phyloP scores from a whole-genome alignment of 2,888 invertebrate genomes.

The Caenorhabditis wallacei region DNA sequence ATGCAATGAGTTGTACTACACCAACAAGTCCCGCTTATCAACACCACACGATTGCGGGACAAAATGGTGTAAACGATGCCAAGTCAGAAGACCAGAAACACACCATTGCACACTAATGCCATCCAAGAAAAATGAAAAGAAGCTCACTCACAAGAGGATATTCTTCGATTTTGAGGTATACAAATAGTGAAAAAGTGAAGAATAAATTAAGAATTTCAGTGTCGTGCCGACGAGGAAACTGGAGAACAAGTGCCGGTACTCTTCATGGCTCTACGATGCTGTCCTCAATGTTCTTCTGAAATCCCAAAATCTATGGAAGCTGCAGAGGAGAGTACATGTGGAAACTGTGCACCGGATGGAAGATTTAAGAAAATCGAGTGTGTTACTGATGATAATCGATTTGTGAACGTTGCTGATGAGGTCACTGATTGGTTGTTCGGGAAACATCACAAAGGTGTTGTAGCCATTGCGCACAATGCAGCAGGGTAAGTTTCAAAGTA shows the following conservation, averaged over 20 bases:
- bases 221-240: not conserved
- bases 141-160: not conserved
- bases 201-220: not conserved
- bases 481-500: conserved; percentile 9
- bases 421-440: not conserved
- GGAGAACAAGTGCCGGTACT: not conserved
- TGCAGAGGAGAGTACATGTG: not conserved
- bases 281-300: not conserved
- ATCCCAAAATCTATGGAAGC: not conserved
- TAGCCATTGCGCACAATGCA: conserved; percentile 6
- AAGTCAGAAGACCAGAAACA: not conserved
- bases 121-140: not conserved
- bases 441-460: not conserved
- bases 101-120: not conserved
- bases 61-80: not conserved
- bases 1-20: not conserved
- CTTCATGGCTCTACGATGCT: not conserved
- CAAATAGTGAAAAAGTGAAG: too few relatives aligned
- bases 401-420: not conserved
- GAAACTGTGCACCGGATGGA: not conserved
- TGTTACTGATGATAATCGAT: not conserved
- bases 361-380: not conserved
- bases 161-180: conserved; percentile 12
- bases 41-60: not conserved
- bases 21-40: not conserved